Evolutionary conservation across 2,797 vertebrate genomes (phyloP).

Genomic region (Choloepus didactylus): DNA sequence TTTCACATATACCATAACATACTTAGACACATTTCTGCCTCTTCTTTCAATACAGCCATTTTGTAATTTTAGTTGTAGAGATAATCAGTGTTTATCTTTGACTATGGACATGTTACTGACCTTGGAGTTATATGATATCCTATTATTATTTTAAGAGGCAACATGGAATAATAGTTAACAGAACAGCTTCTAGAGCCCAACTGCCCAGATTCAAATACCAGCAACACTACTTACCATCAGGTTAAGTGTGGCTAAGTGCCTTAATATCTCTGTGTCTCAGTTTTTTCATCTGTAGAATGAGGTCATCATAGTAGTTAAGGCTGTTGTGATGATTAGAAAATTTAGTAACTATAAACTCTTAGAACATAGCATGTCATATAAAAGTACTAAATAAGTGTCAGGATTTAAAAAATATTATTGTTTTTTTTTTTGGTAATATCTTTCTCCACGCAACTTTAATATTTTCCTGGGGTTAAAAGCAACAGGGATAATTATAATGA

Average conservation of each 20-base stretch:
- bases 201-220: background rate
- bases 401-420: background rate
- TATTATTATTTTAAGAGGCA: constrained; percentile 1
- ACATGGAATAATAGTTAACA: background rate
- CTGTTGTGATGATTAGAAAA: background rate
- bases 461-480: constrained; percentile 30
- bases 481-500: background rate
- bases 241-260: background rate
- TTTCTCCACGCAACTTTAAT: background rate
- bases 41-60: background rate
- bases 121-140: background rate
- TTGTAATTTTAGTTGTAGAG: constrained; percentile 24
- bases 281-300: background rate
- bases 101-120: background rate
- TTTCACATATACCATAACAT: background rate
- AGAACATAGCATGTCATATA: background rate
- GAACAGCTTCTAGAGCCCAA: background rate
- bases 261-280: background rate
- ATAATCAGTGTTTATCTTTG: background rate
- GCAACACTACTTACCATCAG: background rate
- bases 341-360: background rate
- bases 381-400: background rate
- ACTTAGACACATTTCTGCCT: background rate
- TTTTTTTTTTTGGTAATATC: background rate
- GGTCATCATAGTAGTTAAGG: background rate